Conservation (phyloP, 2,113 vertebrate species). For the Tylochromis polylepis region DNA sequence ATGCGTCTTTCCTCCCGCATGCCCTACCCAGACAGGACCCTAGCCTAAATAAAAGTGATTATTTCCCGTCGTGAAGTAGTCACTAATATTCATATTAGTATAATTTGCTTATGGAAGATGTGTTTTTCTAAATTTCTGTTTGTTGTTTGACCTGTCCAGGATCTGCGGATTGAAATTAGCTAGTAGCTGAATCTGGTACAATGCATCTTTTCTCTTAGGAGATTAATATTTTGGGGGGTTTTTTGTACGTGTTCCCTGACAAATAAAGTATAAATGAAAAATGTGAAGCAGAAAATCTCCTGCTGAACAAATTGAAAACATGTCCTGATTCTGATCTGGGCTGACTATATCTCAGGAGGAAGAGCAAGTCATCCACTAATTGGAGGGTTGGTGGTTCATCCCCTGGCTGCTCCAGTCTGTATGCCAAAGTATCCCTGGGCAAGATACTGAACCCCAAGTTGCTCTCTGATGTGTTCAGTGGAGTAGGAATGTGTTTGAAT, state of each 20-base stretch:
- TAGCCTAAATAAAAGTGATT: background rate
- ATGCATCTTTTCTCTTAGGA: background rate
- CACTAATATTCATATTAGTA: too few species aligned
- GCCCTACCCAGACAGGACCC: background rate
- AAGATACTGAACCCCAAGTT: background rate
- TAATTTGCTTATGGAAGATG: fast-evolving
- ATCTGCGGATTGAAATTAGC: background rate
- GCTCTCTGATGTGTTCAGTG: background rate
- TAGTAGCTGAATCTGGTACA: background rate
- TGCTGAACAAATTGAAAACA: background rate
- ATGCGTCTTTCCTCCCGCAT: background rate
- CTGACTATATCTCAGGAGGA: background rate
- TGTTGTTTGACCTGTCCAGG: background rate
- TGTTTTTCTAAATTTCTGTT: background rate
- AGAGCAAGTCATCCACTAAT: background rate
- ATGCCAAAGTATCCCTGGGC: background rate
- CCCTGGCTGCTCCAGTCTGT: background rate
- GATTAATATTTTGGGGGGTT: too few species aligned
- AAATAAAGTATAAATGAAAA: too few species aligned
- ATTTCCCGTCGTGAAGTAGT: too few species aligned
- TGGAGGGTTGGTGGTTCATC: background rate
- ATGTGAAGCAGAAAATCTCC: background rate
- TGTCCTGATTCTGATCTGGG: background rate
- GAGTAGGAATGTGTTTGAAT: background rate
- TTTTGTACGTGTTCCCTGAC: too few species aligned